Evolutionary conservation across 2,113 vertebrate genomes (phyloP).

Genomic region (Dicrurus megarhynchus): DNA sequence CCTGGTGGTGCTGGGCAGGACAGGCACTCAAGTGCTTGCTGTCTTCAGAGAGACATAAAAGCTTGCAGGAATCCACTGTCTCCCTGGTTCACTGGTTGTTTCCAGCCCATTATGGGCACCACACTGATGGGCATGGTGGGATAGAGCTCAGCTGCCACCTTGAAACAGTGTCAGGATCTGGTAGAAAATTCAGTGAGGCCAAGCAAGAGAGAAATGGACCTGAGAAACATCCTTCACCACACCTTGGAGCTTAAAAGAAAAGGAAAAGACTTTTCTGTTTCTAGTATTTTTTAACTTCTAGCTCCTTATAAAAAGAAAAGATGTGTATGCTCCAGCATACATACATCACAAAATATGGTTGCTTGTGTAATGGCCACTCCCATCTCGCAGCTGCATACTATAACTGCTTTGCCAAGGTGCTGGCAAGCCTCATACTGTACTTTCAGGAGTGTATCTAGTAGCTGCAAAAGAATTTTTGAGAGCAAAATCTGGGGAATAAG

Average conservation of each 20-base stretch:
- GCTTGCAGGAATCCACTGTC: fast-evolving
- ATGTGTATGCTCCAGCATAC: neutral
- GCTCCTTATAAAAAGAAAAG: neutral
- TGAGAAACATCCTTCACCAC: neutral
- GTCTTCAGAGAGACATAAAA: neutral
- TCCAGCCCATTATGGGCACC: neutral
- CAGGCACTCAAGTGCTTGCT: neutral
- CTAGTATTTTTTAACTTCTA: neutral
- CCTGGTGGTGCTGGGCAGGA: neutral
- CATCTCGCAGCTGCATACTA: fast-evolving
- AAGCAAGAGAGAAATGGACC: neutral
- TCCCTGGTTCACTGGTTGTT: neutral
- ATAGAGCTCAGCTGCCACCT: neutral
- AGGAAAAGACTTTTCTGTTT: neutral
- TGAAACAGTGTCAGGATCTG: neutral
- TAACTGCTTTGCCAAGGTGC: neutral
- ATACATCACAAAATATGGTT: neutral
- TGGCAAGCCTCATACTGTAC: neutral
- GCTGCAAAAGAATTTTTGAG: neutral
- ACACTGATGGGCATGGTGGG: fast-evolving
- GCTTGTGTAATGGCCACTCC: neutral
- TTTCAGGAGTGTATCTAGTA: neutral
- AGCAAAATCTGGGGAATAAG: neutral
- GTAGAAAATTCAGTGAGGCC: neutral
- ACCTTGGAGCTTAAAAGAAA: neutral